A percentile compares a stretch with the other conserved stretches of the same genome.
phyloP scores from a whole-genome alignment of 1,140 invertebrate species.

The Ostrea edulis region DNA sequence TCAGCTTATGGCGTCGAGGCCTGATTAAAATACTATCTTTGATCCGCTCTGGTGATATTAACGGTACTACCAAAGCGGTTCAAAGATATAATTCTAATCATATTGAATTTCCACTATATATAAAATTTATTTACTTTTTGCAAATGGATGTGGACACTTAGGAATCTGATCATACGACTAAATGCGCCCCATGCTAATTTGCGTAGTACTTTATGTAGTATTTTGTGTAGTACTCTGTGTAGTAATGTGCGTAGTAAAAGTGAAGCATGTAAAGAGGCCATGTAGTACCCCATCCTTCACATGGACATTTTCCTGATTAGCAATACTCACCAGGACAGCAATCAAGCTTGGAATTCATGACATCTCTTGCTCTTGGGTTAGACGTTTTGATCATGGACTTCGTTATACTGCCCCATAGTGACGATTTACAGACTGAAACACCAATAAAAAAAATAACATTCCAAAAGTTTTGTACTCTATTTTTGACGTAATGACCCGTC shows the following conservation, averaged over 20 bases:
- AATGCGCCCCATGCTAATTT: background rate
- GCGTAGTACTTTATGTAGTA: background rate
- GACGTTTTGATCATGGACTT: conserved; percentile 4
- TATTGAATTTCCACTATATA: no score
- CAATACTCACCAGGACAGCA: background rate
- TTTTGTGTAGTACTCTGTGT: no score
- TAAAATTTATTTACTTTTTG: no score
- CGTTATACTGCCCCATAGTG: background rate
- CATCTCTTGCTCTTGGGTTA: background rate
- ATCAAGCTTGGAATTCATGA: background rate
- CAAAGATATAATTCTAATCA: no score
- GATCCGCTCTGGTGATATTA: background rate
- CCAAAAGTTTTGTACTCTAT: background rate
- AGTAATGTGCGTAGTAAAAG: no score
- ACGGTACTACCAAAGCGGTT: no score
- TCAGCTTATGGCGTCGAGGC: no score
- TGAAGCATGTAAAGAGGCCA: no score
- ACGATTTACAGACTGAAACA: background rate
- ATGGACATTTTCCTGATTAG: background rate
- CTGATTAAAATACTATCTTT: background rate
- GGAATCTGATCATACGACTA: background rate
- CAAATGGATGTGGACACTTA: no score
- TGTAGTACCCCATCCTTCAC: background rate
- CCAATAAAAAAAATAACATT: background rate
- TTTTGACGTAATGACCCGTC: background rate